Evolutionary conservation across 2,113 vertebrate genomes (phyloP).

Genomic region (Hipposideros armiger): DNA sequence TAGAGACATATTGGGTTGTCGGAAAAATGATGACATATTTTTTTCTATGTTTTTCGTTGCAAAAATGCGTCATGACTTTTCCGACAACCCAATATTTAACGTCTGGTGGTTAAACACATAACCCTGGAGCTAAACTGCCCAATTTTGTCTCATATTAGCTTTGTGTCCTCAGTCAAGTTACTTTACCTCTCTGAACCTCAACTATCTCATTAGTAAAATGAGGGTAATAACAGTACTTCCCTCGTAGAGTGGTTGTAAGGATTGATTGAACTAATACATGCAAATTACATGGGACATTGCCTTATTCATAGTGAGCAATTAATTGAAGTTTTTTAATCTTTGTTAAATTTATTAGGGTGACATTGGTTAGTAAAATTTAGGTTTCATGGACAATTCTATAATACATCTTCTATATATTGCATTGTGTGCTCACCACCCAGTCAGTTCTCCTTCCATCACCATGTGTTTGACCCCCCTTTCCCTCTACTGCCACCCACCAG

Average conservation of each 20-base stretch:
- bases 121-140: neutral
- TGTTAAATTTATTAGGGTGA: no score
- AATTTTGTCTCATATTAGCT: neutral
- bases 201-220: neutral
- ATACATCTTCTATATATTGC: no score
- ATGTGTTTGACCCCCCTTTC: no score
- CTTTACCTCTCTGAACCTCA: neutral
- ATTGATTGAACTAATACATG: neutral
- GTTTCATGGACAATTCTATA: no score
- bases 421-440: no score
- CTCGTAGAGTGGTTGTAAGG: neutral
- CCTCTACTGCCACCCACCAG: no score
- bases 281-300: neutral
- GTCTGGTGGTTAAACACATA: rapidly evolving
- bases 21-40: no score
- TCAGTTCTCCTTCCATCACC: no score
- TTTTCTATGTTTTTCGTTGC: no score
- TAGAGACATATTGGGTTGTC: neutral
- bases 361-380: no score
- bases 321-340: neutral
- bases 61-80: no score
- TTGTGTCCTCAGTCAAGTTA: neutral
- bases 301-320: neutral
- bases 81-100: no score
- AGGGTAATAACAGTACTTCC: neutral